phyloP scores from a whole-genome alignment of 2,888 invertebrate species.

The Cantharis rustica region DNA sequence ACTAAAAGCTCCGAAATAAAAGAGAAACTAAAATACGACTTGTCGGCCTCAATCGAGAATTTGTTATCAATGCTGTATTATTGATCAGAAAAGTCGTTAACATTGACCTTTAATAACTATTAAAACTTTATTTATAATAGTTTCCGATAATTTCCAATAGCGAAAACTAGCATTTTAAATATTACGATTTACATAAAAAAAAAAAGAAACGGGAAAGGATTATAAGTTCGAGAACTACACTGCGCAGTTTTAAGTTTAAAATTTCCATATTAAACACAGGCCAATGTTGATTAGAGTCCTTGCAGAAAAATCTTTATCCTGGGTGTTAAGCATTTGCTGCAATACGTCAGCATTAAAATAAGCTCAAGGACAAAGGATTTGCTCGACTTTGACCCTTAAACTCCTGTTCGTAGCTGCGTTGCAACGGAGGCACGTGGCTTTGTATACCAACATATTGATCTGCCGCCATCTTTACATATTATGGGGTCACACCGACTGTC shows the following conservation, averaged over 20 bases:
- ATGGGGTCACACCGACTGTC: conserved; percentile 11
- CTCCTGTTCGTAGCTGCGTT: conserved; percentile 35
- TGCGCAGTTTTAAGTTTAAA: neutral
- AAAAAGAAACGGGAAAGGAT: neutral
- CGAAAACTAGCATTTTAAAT: neutral
- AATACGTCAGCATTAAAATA: conserved; percentile 29
- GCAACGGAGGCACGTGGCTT: conserved; percentile 43
- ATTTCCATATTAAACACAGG: neutral
- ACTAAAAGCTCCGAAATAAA: neutral
- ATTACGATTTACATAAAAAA: neutral
- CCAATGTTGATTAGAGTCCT: neutral
- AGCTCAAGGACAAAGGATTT: conserved; percentile 52
- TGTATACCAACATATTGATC: conserved; percentile 50
- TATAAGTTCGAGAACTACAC: neutral
- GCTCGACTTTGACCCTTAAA: conserved; percentile 48
- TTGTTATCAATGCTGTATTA: neutral
- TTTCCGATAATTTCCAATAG: neutral
- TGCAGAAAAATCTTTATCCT: conserved; percentile 21
- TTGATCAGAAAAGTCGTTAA: neutral
- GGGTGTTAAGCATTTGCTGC: conserved; percentile 13
- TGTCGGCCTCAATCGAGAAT: neutral
- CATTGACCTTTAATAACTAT: neutral
- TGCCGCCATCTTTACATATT: conserved; percentile 31
- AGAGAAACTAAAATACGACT: neutral
- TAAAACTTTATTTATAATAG: neutral